A percentile compares a stretch with the other conserved stretches of the same genome.
phyloP scores from a whole-genome alignment of 23 tunicate species.

The Ascidia mentula region DNA sequence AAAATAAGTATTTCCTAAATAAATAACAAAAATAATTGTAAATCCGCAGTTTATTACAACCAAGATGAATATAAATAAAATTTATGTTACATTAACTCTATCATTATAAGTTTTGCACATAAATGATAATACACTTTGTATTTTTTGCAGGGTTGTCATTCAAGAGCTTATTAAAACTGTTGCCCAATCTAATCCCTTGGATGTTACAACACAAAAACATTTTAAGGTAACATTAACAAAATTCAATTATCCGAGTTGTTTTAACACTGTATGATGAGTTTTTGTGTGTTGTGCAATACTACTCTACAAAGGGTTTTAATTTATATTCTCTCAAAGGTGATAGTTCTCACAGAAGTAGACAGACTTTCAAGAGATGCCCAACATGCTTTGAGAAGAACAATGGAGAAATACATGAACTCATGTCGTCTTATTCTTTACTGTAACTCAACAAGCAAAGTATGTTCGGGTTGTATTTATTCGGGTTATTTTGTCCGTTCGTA shows the following conservation, averaged over 20 bases:
- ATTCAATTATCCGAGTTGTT: background rate
- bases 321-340: conserved; percentile 49
- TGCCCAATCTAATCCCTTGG: conserved; percentile 82
- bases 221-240: conserved; percentile 90
- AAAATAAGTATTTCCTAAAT: no score
- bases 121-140: background rate
- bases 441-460: conserved; percentile 89
- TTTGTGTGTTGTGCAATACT: background rate
- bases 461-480: no score
- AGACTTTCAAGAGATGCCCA: conserved; percentile 86
- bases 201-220: conserved; percentile 63
- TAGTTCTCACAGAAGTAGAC: conserved; percentile 85
- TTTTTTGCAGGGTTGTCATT: conserved; percentile 71
- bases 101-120: background rate
- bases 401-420: conserved; percentile 96
- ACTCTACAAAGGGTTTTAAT: background rate
- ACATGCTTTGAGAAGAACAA: conserved; percentile 90
- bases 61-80: no score
- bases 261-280: background rate
- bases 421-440: conserved; percentile 90
- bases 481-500: no score
- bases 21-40: no score
- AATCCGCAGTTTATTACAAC: no score
- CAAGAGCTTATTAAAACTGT: conserved; percentile 96
- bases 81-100: no score